Percentiles rank a stretch among this genome's conserved stretches.
Conservation (phyloP, 2,113 vertebrate genomes). For the Crotalus horridus region DNA sequence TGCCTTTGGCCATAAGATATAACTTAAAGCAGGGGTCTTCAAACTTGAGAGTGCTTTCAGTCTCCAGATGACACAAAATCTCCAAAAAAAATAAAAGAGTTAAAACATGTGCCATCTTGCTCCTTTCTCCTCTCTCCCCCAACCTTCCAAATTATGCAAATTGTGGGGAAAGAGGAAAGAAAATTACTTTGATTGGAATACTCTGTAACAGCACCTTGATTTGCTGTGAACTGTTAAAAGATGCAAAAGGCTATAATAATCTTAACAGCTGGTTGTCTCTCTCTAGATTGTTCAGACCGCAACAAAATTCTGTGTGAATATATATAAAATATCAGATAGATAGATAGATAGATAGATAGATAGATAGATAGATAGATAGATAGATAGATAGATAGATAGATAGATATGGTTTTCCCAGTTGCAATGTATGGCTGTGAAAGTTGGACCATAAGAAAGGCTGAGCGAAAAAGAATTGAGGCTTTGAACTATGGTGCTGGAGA, state of each 20-base stretch:
- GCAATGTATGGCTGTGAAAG: too few relatives aligned
- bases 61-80: neutral
- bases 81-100: neutral
- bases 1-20: neutral
- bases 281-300: neutral
- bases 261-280: neutral
- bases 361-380: too few relatives aligned
- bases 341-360: too few relatives aligned
- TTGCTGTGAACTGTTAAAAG: constrained; percentile 17
- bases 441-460: too few relatives aligned
- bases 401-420: too few relatives aligned
- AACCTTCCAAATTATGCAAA: neutral
- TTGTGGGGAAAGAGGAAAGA: neutral
- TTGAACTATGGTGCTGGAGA: too few relatives aligned
- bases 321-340: too few relatives aligned
- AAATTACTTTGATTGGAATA: neutral
- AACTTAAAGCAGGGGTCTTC: too few relatives aligned
- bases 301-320: neutral
- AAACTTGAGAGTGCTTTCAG: neutral
- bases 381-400: too few relatives aligned
- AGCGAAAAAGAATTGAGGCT: too few relatives aligned
- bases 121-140: neutral
- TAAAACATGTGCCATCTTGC: neutral
- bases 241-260: neutral
- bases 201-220: neutral